These are phyloP conservation scores for Phaetusa simplex DNA, from an alignment of 2,113 vertebrate genomes.

Conservation along the genomic window DNA sequence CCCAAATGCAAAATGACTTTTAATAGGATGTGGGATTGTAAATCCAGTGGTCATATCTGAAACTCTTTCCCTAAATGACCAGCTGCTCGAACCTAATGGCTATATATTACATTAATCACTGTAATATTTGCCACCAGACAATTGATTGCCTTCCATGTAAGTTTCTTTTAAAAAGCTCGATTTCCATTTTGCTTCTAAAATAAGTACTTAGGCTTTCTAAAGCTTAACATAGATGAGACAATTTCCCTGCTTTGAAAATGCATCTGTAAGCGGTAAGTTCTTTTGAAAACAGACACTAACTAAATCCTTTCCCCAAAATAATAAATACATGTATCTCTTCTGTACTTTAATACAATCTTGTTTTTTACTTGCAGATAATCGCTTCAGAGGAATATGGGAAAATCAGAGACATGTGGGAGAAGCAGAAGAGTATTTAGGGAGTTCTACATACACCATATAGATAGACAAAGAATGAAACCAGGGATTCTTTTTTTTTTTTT, in stretches of 20 bases:
- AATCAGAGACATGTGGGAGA: conserved; percentile 45
- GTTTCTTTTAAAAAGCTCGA: background rate
- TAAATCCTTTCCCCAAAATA: background rate
- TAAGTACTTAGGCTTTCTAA: background rate
- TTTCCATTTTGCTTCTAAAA: background rate
- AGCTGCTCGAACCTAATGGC: background rate
- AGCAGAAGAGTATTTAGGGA: conserved; percentile 55
- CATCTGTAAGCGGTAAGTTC: background rate
- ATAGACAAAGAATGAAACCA: background rate
- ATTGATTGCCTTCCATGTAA: background rate
- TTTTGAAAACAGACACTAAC: background rate
- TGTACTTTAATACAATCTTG: background rate
- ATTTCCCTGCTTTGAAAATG: background rate
- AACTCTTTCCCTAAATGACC: background rate
- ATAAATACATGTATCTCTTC: background rate
- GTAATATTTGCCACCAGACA: background rate
- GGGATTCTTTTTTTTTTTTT: background rate
- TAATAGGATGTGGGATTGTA: background rate
- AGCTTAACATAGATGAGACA: background rate
- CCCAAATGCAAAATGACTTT: background rate
- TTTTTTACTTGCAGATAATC: conserved; percentile 49
- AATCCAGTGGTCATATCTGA: background rate
- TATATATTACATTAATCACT: background rate
- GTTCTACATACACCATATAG: conserved; percentile 31
- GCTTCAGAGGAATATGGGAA: conserved; percentile 48